Percentiles rank a stretch among this genome's conserved stretches.
Evolutionary conservation across 2,888 invertebrate species (phyloP).

Genomic region (Epinotia brunnichana): DNA sequence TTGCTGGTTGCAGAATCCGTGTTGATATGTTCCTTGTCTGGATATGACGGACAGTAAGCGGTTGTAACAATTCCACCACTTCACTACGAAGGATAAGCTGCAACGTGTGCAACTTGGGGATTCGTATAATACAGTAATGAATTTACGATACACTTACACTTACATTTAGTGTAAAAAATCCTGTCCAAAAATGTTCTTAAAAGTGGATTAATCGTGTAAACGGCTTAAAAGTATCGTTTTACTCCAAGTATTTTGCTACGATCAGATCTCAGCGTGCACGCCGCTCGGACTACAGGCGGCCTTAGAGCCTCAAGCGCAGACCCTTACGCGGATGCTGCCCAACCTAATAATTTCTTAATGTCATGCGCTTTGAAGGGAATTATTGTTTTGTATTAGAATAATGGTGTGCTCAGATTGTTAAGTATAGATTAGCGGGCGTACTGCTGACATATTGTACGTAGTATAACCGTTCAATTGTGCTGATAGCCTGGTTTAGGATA

Average conservation of each 20-base stretch:
- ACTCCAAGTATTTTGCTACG: not conserved
- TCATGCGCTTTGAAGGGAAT: conserved; percentile 80
- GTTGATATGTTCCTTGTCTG: conserved; percentile 69
- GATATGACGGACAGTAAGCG: conserved; percentile 44
- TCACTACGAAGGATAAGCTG: not conserved
- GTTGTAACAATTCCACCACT: not conserved
- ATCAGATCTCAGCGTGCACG: not conserved
- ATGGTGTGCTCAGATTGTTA: conserved; percentile 73
- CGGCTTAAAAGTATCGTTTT: too few relatives aligned
- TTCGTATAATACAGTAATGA: not conserved
- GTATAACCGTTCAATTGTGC: conserved; percentile 42
- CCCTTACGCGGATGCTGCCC: conserved; percentile 79
- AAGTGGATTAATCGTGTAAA: not conserved
- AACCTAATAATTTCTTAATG: conserved; percentile 84
- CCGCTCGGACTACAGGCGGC: conserved; percentile 48
- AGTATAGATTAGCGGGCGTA: conserved; percentile 65
- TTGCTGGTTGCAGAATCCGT: too few relatives aligned
- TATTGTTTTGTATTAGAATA: conserved; percentile 82
- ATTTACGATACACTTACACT: too few relatives aligned
- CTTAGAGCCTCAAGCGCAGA: conserved; percentile 65
- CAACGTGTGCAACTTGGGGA: not conserved
- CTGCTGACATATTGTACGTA: conserved; percentile 42
- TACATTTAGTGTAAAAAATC: not conserved
- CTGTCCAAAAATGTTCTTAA: not conserved
- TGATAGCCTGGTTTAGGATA: conserved; percentile 33